Base-by-base conservation (phyloP, 2,113 vertebrate species). In the Hippocampus barbouri region DNA sequence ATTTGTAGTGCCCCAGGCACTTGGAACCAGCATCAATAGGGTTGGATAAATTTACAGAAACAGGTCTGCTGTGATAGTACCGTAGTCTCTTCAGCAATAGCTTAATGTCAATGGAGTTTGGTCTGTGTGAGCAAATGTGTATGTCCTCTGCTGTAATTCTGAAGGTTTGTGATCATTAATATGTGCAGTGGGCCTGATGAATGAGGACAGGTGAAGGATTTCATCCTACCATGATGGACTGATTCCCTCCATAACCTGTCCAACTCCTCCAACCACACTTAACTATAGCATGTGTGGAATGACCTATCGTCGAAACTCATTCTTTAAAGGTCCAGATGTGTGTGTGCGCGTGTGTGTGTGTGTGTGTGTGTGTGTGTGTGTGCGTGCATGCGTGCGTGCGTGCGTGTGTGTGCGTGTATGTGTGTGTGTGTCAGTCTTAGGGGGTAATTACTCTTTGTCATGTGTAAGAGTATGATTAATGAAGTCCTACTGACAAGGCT, bases 141-240 rank as follows among this genome's bases (percentile, higher is more conserved):
- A 68, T 91, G 92, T 89, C 90, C 91, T 93, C 86, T 92, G 78
- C 91, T 91, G 92, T 92, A 85, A 60, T 60, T 88, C 85, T 92
- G 91, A 92, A 92, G 91, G 91, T 92, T 89, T 89, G 85, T 81
- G 81, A 91, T 93, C 92, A 92, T 93, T 91, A 92, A 93, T 92
- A 91, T 88, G 87, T 90, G 89, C 76, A 75, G 85, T 85, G 73
- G 81, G 75, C 70, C 89, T 93, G 93, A 93, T 93, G 91, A 93
- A 93, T 92, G 91, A 90, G 91, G 91, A 92, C 88, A 87, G 81
- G 83, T 85, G 78, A 85, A 89, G 89, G 85, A 83, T 90, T 91
- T 91, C 87, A 92, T 92, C 90, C 90, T 85, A 68, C 76, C 75
- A 76, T 85, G 88, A 90, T 89, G 90, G 89, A 88, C 87, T 79